These are phyloP conservation scores for Archilochus colubris DNA, from an alignment of 2,113 vertebrate genomes.

Conservation along the genomic window DNA sequence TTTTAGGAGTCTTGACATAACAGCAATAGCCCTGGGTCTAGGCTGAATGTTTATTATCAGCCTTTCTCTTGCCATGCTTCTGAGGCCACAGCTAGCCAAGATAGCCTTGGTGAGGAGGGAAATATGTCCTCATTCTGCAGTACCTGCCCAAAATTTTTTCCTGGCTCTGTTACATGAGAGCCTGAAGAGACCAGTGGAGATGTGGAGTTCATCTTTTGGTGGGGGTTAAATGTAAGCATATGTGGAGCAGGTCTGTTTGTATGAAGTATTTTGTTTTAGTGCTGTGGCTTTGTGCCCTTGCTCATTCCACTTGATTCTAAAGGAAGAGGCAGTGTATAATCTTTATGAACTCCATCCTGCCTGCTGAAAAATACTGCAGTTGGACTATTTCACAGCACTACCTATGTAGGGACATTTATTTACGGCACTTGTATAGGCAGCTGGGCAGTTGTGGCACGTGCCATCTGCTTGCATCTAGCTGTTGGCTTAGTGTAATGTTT, in stretches of 20 bases:
- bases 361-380: background rate
- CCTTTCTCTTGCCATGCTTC: background rate
- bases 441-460: background rate
- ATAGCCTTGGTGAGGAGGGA: background rate
- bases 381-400: background rate
- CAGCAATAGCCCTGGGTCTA: background rate
- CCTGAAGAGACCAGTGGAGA: background rate
- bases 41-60: background rate
- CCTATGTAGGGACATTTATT: background rate
- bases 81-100: background rate
- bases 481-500: background rate
- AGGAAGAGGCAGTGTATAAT: background rate
- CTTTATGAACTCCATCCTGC: background rate
- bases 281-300: background rate
- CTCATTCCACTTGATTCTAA: background rate
- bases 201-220: background rate
- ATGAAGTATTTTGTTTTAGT: background rate
- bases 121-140: background rate
- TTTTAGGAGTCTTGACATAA: background rate
- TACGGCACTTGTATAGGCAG: background rate
- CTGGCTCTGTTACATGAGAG: background rate
- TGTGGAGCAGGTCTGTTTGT: accelerated
- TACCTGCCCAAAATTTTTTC: background rate
- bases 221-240: background rate
- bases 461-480: background rate